Evolutionary conservation across 2,113 vertebrate species (phyloP).

Genomic region (Baryphthengus martii): DNA sequence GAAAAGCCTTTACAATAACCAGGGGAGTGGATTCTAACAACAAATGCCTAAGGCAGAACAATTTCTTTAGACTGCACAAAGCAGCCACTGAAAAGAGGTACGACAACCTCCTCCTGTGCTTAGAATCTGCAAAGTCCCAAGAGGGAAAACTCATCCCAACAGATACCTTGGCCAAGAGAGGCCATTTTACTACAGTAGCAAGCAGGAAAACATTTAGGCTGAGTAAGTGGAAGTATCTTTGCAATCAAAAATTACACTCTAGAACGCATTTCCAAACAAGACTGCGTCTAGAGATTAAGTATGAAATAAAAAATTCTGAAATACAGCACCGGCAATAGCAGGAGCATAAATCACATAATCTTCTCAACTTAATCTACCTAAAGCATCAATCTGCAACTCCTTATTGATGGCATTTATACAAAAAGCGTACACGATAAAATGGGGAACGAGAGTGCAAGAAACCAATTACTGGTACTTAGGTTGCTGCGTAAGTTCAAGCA

Average conservation of each 20-base stretch:
- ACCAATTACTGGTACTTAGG: no score
- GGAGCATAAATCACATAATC: background rate
- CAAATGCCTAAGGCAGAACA: background rate
- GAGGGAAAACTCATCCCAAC: background rate
- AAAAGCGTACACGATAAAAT: background rate
- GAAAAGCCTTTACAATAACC: background rate
- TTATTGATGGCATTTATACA: rapidly evolving
- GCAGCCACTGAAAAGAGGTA: background rate
- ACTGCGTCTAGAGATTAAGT: background rate
- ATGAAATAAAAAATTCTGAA: background rate
- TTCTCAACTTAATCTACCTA: background rate
- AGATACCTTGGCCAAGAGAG: background rate
- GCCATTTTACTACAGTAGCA: background rate
- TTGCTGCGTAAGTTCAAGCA: background rate
- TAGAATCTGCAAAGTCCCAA: background rate
- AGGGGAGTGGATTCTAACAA: background rate
- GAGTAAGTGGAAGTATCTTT: background rate
- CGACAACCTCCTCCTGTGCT: background rate
- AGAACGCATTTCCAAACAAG: background rate
- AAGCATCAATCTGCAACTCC: background rate
- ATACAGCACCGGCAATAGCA: background rate
- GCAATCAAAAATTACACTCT: background rate
- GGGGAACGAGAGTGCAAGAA: background rate
- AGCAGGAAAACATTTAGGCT: background rate
- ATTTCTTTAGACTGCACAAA: background rate